Conservation (phyloP, 2,113 vertebrate species). For the Elephas maximus region DNA sequence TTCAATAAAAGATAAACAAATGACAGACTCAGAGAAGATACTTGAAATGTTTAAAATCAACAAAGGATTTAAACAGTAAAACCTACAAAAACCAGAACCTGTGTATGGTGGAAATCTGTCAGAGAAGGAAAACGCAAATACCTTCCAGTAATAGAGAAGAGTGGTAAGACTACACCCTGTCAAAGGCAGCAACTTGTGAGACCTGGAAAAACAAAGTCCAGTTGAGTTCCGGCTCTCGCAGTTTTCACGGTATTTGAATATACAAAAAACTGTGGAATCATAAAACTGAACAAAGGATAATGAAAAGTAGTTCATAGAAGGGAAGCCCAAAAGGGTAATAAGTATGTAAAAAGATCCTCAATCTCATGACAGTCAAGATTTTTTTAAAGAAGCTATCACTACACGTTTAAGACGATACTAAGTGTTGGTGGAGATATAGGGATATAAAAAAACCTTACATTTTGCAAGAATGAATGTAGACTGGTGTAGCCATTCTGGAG, state of each 20-base stretch:
- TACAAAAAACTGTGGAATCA: background rate
- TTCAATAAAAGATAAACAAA: background rate
- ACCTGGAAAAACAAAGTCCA: too few relatives aligned
- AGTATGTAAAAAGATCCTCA: background rate
- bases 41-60: background rate
- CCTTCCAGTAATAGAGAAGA: too few relatives aligned
- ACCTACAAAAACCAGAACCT: too few relatives aligned
- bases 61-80: background rate
- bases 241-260: background rate
- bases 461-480: background rate
- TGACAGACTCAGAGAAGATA: background rate
- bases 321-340: background rate
- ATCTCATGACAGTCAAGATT: background rate
- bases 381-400: background rate
- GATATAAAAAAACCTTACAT: background rate
- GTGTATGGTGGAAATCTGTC: too few relatives aligned
- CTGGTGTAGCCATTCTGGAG: background rate
- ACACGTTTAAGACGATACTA: background rate
- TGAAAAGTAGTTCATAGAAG: background rate
- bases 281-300: slow-evolving; percentile 17
- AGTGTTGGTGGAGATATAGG: background rate
- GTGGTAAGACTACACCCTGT: too few relatives aligned
- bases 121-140: too few relatives aligned
- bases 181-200: too few relatives aligned
- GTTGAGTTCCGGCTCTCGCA: too few relatives aligned